Base-by-base conservation (phyloP, 2,888 invertebrate species). In the Polymixis lichenea region DNA sequence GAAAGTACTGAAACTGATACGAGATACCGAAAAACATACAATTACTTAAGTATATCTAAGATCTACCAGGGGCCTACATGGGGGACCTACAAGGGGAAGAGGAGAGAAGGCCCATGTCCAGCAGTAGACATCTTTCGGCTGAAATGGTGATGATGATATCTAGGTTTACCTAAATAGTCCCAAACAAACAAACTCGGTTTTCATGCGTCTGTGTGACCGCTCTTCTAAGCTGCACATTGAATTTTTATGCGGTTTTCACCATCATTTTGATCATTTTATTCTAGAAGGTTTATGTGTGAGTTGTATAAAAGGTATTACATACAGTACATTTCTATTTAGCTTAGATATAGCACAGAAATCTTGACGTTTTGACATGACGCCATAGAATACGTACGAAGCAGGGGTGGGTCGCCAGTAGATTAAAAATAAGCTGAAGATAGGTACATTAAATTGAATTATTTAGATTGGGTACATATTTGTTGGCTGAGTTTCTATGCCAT, bases 401-500 rank as follows among this genome's bases (percentile, higher is more conserved):
- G 15, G 13, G 28, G 15, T 46, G 2, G 8, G 25, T 49, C 5
- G 19, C 28, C 28, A 28, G 19, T 64, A 46, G 4, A 58, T 25
- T 17, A 2, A 17, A 51, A 60, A 58, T 25, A 60, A 60, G 7
- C 28, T n/a, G 7, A 38, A 32, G 25, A 28, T 22, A 15, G 17
- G 25, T 32, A 56, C 38, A 64, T 68, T 19, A 25, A 49, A 51
- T 58, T 46, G 2, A 49, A 51, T 55, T 49, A 60, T 75, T 58
- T 62, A n/a, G 22, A 32, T 62, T 28, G 46, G 15, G 19, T 56
- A 78, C 38, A 70, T 72, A 60, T 75, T 81, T 77, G 58, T 28
- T 67, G 32, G 43, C 65, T 65, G 38, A 77, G 55, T 79, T 84
- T 79, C 75, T 72, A 62, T 77, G 61, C 62, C 53, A 77, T 75